These are phyloP conservation scores for Sipha flava DNA, from an alignment of 1,140 invertebrate genomes.

Conservation along the genomic window DNA sequence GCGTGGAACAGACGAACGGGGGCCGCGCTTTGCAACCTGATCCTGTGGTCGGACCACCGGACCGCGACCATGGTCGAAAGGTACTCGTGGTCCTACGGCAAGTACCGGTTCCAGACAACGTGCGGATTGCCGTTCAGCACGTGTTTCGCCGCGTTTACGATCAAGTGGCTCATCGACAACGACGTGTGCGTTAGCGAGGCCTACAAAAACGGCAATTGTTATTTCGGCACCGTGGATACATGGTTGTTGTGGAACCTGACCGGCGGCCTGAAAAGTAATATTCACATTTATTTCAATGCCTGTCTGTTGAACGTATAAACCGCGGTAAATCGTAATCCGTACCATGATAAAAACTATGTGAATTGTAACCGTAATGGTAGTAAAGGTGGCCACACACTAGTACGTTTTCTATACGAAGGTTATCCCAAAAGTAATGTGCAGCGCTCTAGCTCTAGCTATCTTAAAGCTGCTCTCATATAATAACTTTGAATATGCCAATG, in stretches of 20 bases:
- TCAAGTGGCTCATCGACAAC: conserved; percentile 90
- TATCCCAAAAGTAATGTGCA: no score
- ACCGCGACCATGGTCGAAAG: neutral
- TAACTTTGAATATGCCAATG: no score
- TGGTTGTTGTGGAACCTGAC: conserved; percentile 76
- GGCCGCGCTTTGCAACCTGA: conserved; percentile 70
- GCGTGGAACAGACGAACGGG: conserved; percentile 85
- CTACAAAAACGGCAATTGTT: conserved; percentile 62
- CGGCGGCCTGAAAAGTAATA: neutral
- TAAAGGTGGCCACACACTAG: no score
- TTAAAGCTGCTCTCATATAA: no score
- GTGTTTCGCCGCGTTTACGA: conserved; percentile 89
- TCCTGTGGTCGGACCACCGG: conserved; percentile 41
- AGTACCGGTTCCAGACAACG: conserved; percentile 61
- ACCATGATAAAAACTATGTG: no score
- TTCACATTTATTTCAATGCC: neutral
- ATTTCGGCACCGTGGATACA: conserved; percentile 91
- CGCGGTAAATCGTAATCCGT: no score
- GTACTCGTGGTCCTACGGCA: conserved; percentile 44
- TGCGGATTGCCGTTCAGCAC: conserved; percentile 90
- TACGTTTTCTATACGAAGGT: no score
- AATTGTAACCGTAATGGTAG: no score
- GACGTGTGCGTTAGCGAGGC: conserved; percentile 67
- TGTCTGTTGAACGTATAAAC: no score
- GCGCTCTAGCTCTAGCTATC: no score